A percentile compares a stretch with the other conserved stretches of the same genome.
These are phyloP conservation scores for Chirona hameri DNA, from an alignment of 2,888 invertebrate genomes.

Conservation along the genomic window DNA sequence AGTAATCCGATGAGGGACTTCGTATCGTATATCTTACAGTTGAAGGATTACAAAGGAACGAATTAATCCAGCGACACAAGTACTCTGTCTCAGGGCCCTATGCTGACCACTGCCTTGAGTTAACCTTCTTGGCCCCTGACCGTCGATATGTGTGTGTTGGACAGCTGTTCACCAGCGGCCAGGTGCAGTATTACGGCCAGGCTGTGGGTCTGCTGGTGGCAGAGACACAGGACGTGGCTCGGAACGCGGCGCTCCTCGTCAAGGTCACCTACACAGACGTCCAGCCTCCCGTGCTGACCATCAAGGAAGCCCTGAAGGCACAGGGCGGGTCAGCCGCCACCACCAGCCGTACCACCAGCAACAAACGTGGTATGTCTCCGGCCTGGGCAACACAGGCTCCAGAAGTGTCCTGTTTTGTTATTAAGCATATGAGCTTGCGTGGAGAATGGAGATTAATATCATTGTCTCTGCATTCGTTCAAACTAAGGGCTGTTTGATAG, in stretches of 20 bases:
- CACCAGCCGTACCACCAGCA: not conserved
- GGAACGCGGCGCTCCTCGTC: conserved; percentile 57
- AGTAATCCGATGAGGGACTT: too few relatives aligned
- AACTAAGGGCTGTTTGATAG: not conserved
- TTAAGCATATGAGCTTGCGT: too few relatives aligned
- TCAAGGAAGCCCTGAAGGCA: conserved; percentile 38
- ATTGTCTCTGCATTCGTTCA: not conserved
- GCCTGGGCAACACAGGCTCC: too few relatives aligned
- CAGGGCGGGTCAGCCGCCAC: not conserved
- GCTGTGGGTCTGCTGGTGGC: conserved; percentile 72
- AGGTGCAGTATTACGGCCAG: conserved; percentile 64
- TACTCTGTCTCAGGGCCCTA: too few relatives aligned
- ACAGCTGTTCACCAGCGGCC: conserved; percentile 50
- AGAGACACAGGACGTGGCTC: conserved; percentile 56
- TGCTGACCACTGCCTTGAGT: too few relatives aligned
- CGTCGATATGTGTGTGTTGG: not conserved
- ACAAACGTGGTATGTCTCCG: not conserved
- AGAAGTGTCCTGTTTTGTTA: too few relatives aligned
- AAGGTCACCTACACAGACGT: conserved; percentile 55
- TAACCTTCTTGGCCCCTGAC: too few relatives aligned
- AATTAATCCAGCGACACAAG: too few relatives aligned
- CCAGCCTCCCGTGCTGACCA: conserved; percentile 44
- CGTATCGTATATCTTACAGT: too few relatives aligned
- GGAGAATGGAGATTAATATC: too few relatives aligned
- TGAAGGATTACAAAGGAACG: too few relatives aligned